Base-by-base conservation (phyloP, 2,888 invertebrate genomes). In the Aromia moschata region DNA sequence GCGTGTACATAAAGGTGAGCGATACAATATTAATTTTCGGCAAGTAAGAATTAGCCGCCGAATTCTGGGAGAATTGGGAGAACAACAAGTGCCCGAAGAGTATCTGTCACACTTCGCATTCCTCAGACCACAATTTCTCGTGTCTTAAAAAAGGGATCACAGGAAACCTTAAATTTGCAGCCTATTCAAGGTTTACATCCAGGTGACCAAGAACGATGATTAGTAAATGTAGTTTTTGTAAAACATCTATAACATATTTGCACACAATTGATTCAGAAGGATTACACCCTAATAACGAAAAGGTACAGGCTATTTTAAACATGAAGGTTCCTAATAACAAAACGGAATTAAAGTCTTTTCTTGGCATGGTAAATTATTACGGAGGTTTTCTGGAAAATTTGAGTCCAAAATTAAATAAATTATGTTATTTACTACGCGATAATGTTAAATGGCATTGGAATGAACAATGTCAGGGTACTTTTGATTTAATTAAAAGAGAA, bases 371-470 rank as follows among this genome's bases (percentile, higher is more conserved):
- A 9, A 56, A 40, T 30, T 57, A 17, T 56, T 60, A 55, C 30
- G 2, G 4, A n/a, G 44, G 55, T 37, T 60, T 56, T 38, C 17
- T 56, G 2, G 14, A 7, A 43, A 55, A 59, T 31, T 17, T 12
- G n/a, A n/a, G n/a, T n/a, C n/a, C n/a, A 10, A 37, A 38, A 11
- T 17, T 54, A 14, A 31, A 41, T 10, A 45, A 44, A 14, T 20
- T 55, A 11, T 55, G 47, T 45, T 37, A 58, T 47, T 55, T 55
- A 49, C 12, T 59, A 16, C 36, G 54, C 20, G 54, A 56, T 40
- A 15, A 49, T 15, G 37, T 25, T 17, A 2, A 5, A 36, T 53
- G 52, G 43, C 10, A 31, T 20, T 57, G 49, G 44, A 31, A 12
- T 44, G 3, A 46, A 12, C 10, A 45, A 12, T 55, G 46, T 46